Evolutionary conservation across 2,888 invertebrate genomes (phyloP).

Genomic region (Cantharis lateralis): DNA sequence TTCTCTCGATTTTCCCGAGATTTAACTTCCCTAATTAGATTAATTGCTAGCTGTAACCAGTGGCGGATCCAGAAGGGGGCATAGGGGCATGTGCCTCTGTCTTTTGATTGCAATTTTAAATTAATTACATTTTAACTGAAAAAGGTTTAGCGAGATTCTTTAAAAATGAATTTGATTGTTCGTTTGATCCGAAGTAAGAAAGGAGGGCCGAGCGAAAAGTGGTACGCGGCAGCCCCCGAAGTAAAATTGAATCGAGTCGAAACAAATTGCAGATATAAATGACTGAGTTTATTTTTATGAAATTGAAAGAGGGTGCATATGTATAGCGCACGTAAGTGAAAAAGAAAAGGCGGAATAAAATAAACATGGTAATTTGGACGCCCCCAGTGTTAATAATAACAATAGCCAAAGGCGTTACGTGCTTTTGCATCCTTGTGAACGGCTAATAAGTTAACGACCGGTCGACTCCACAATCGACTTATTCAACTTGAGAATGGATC

Average conservation of each 20-base stretch:
- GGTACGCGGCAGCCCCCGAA: background rate
- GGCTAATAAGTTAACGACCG: constrained; percentile 50
- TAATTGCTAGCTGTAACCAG: no score
- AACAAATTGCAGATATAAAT: constrained; percentile 9
- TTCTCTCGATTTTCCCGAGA: no score
- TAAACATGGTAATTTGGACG: constrained; percentile 40
- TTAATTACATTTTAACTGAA: no score
- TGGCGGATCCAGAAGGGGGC: no score
- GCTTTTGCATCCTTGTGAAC: constrained; percentile 46
- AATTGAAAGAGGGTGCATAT: constrained; percentile 13
- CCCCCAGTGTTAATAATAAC: constrained; percentile 39
- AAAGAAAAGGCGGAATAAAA: constrained; percentile 26
- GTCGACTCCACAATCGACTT: constrained; percentile 32
- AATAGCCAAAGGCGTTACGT: constrained; percentile 51
- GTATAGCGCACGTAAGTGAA: background rate
- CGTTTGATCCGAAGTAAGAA: no score
- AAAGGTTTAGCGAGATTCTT: no score
- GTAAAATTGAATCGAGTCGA: background rate
- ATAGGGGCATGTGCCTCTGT: no score
- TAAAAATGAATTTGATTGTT: background rate
- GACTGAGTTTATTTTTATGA: constrained; percentile 6
- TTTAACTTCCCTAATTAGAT: no score
- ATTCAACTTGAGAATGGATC: constrained; percentile 45
- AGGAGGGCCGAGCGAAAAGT: background rate
- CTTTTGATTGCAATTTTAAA: no score